phyloP scores from a whole-genome alignment of 2,888 invertebrate species.

The Volucella inflata region DNA sequence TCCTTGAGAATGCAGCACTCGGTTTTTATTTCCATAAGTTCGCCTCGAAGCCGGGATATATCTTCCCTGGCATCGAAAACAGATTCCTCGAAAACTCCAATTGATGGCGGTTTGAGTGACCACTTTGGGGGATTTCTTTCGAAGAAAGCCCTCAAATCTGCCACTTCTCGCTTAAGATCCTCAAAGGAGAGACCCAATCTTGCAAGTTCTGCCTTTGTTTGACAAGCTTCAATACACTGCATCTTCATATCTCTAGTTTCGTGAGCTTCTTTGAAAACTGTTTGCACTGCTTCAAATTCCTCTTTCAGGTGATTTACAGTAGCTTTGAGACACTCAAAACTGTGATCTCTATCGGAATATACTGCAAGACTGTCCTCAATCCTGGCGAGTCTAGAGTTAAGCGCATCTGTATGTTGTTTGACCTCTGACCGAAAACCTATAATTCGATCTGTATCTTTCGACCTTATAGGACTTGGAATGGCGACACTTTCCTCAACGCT shows the following conservation, averaged over 20 bases:
- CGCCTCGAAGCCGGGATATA: neutral
- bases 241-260: neutral
- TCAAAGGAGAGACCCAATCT: neutral
- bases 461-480: too few species aligned
- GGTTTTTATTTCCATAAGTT: constrained; percentile 42
- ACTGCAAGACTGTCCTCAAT: constrained; percentile 42
- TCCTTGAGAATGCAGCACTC: constrained; percentile 24
- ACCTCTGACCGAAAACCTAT: constrained; percentile 23
- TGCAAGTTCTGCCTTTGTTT: constrained; percentile 32
- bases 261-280: neutral
- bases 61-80: neutral
- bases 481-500: neutral
- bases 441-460: neutral
- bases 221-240: constrained; percentile 43
- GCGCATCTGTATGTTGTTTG: constrained; percentile 43
- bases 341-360: constrained; percentile 28
- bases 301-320: constrained; percentile 15
- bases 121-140: neutral
- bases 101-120: too few species aligned
- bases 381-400: constrained; percentile 42
- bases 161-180: constrained; percentile 8
- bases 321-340: constrained; percentile 26
- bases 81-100: too few species aligned
- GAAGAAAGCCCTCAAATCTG: constrained; percentile 4
- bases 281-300: neutral